Base-by-base conservation (phyloP, 35 echinoderm and acorn worm genomes). In the Apostichopus japonicus region DNA sequence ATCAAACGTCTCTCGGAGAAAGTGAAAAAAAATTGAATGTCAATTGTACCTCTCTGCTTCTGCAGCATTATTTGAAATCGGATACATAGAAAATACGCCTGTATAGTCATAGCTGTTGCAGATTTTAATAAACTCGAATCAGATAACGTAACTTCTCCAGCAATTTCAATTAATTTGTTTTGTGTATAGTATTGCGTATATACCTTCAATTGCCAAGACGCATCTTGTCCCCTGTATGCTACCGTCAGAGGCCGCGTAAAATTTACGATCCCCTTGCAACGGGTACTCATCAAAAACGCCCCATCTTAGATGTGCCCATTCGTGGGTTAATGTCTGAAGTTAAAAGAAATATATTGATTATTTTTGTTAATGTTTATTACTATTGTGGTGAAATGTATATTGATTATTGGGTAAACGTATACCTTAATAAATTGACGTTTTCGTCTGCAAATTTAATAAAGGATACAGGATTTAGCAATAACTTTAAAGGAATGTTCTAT, bases 221-320 rank as follows among this genome's bases (percentile, higher is more conserved):
- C 92, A 93, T 75, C 81, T 87, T 44, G 92, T 93, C 15, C 77
- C 92, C 72, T 93, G 77, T 13, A 93, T 86, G 16, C 78, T 87
- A 5, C 92, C 92, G 54, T 76, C 56, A 15, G 80, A 87, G 6
- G 92, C 77, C 0, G 81, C 92, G n/a, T 93, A 93, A 33, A 93
- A 93, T 25, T 93, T 86, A 76, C 25, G 19, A 72, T 93, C 65
- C 53, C 92, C 92, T 21, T 76, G 65, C 13, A 86, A 24, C 59
- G 92, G 92, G 75, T 86, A 93, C 24, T 93, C 92, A 21, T 93
- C 92, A 27, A 93, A 93, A 53, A 93, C 92, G 52, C 92, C 92
- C 92, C 92, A 93, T 56, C 92, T 81, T 71, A 93, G 59, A 57
- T 93, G 92, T 13, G 92, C 92, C 92, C 92, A 93, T 77, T 93